Evolutionary conservation across 2,113 vertebrate species (phyloP).

Genomic region (Pterocles gutturalis): DNA sequence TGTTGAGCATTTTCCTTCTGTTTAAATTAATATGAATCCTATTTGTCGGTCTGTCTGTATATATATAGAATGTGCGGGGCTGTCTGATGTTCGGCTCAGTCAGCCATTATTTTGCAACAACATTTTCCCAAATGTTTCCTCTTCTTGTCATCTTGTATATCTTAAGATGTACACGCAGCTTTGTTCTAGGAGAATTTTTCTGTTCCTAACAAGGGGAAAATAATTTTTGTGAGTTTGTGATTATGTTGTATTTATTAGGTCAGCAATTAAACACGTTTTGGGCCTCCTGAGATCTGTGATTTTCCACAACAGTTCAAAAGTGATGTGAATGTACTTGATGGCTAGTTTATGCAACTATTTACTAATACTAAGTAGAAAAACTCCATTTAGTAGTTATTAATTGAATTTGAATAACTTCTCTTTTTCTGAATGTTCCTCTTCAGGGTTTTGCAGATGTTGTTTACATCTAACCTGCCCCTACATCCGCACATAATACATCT

Average conservation of each 20-base stretch:
- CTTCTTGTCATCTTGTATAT: not conserved
- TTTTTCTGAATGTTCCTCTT: not conserved
- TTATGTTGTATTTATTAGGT: not conserved
- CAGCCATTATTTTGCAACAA: not conserved
- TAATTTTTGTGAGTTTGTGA: not conserved
- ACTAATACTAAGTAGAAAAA: not conserved
- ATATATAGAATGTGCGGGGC: not conserved
- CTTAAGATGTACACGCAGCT: not conserved
- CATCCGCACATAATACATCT: not conserved
- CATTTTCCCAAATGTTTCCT: not conserved
- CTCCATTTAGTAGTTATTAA: not conserved
- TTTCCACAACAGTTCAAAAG: not conserved
- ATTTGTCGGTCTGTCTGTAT: not conserved
- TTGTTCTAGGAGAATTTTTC: not conserved
- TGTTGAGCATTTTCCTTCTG: not conserved
- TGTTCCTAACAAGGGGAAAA: not conserved
- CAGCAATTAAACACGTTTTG: not conserved
- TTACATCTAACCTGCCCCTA: not conserved
- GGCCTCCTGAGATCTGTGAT: not conserved
- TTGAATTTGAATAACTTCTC: not conserved
- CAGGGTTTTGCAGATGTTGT: not conserved
- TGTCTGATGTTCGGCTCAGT: not conserved
- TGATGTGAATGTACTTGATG: not conserved
- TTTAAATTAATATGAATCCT: not conserved
- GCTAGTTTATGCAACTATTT: constrained; percentile 1